These are phyloP conservation scores for Camponotus vicinus DNA, from an alignment of 1,140 invertebrate species.

Conservation along the genomic window DNA sequence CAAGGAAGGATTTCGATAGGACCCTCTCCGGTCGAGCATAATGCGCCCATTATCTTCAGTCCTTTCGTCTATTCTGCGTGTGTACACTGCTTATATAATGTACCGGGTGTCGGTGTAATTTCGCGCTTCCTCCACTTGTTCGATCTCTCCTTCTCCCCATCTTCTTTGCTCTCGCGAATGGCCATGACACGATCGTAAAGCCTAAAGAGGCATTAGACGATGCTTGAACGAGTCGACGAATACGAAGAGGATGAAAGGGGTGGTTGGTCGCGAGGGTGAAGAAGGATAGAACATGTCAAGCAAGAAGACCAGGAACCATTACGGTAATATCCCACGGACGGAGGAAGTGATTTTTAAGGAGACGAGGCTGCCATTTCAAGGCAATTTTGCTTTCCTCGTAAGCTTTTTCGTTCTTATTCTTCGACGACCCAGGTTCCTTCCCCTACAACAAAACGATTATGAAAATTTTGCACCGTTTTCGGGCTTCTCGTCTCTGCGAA, in stretches of 20 bases:
- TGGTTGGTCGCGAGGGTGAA: not conserved
- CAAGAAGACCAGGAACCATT: constrained; percentile 70
- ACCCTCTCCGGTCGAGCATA: constrained; percentile 75
- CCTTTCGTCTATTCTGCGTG: constrained; percentile 67
- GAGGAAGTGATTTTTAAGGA: constrained; percentile 80
- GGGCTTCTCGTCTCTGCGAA: constrained; percentile 56
- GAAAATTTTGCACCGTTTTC: constrained; percentile 76
- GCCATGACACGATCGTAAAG: constrained; percentile 62
- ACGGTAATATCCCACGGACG: constrained; percentile 73
- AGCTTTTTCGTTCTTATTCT: constrained; percentile 63
- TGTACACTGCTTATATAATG: constrained; percentile 59
- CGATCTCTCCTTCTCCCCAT: constrained; percentile 1
- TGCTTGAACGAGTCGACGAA: constrained; percentile 35
- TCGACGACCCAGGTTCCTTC: constrained; percentile 24
- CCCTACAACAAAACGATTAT: constrained; percentile 73
- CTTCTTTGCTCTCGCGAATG: constrained; percentile 10
- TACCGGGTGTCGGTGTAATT: constrained; percentile 73
- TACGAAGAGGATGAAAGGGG: not conserved
- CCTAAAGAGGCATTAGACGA: constrained; percentile 27
- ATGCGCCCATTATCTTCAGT: constrained; percentile 81
- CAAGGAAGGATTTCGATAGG: constrained; percentile 68
- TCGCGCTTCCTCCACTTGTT: constrained; percentile 13
- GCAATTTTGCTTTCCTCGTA: constrained; percentile 72
- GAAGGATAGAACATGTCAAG: constrained; percentile 28
- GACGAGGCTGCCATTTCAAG: constrained; percentile 72